Percentiles rank a stretch among this genome's conserved stretches.
Evolutionary conservation across 2,113 vertebrate species (phyloP).

Genomic region (Tachuris rubrigastra): DNA sequence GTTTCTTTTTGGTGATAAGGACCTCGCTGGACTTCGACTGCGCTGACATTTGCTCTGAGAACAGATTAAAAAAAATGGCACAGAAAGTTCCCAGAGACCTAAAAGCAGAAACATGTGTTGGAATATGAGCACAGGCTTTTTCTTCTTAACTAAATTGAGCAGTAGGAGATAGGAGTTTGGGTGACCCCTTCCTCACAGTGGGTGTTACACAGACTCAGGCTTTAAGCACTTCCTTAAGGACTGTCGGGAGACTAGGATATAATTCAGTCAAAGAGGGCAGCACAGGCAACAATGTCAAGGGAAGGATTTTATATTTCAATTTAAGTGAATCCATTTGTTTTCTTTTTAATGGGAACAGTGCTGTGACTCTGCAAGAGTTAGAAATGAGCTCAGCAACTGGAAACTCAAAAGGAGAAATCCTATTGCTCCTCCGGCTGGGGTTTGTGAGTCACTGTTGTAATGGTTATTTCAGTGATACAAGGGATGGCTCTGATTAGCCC

Average conservation of each 20-base stretch:
- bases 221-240: conserved; percentile 50
- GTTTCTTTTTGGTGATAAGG: background rate
- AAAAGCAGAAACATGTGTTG: conserved; percentile 68
- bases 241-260: conserved; percentile 18
- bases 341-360: background rate
- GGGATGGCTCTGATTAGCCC: background rate
- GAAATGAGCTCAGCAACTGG: conserved; percentile 44
- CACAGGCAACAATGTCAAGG: conserved; percentile 9
- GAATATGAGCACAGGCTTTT: background rate
- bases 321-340: conserved; percentile 64
- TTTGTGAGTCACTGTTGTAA: background rate
- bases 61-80: background rate
- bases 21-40: background rate
- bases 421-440: background rate
- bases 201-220: background rate
- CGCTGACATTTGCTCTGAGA: conserved; percentile 18
- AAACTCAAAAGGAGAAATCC: conserved; percentile 28
- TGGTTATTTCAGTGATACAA: background rate
- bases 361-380: conserved; percentile 45
- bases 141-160: background rate
- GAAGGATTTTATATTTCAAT: conserved; percentile 40
- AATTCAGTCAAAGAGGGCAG: conserved; percentile 31
- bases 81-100: background rate
- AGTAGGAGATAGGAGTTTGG: conserved; percentile 16
- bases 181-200: conserved; percentile 38